Base-by-base conservation (phyloP, 1,140 invertebrate species). In the Proctacanthus coquilletti region DNA sequence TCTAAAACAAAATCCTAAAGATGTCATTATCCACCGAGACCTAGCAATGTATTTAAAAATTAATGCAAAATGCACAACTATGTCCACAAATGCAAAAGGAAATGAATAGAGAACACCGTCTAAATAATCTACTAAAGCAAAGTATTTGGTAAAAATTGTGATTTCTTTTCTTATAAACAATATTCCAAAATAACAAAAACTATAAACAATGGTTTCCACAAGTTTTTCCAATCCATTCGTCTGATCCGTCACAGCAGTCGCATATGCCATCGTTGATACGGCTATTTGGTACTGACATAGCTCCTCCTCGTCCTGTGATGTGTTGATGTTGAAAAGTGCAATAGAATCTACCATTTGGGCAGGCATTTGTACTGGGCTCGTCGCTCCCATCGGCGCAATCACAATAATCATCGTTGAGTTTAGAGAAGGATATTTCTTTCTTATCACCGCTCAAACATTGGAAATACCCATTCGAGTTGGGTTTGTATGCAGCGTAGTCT, bases 201-300 rank as follows among this genome's bases (percentile, higher is more conserved):
- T 27, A 27, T 27, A 27, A 8, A 15, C 30, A 32, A 18, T 34
- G 9, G 6, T 38, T 27, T 9, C 18, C n/a, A 33, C 21, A 15
- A 20, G n/a, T 19, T 4, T 11, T 4, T 17, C 15, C 11, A 5
- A 23, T 3, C 53, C 53, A 60, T 53, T 85, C 82, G 58, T 85
- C 82, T 25, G 78, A 81, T 19, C 82, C 81, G 63, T 85, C 81
- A 60, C 80, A 84, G 69, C 87, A 85, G 56, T 85, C 92, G 70
- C 92, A 97, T 40, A 93, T 79, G 11, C 85, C 83, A 72, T 97
- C 92, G 64, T 94, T 93, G 0, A 97, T 81, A 53, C 80, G 70
- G 45, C 62, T 64, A 21, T 71, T 72, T 20, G 68, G 61, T 39
- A 72, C 51, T 25, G 42, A 56, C n/a, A 52, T 15, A 47, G 52